Base-by-base conservation (phyloP, 2,113 vertebrate genomes). In the Chamaea fasciata region DNA sequence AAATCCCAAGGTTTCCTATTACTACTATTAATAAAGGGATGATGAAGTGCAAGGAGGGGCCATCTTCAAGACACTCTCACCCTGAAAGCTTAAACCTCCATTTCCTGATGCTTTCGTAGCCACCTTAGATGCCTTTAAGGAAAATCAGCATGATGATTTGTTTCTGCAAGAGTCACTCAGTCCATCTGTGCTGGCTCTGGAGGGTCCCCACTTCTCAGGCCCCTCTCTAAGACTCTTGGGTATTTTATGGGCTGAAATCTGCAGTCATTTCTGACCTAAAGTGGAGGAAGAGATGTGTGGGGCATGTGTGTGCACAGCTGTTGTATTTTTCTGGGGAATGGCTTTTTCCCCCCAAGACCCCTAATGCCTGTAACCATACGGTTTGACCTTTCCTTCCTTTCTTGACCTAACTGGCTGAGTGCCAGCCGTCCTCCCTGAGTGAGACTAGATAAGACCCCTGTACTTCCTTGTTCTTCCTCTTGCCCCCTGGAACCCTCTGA, bases 251-350 rank as follows among this genome's bases (percentile, higher is more conserved):
- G 41, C 35, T 78, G 69, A n/a, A 52, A 78, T 11, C 39, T 92
- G 60, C 83, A 67, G 39, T 44, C 39, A 41, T 6, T 53, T 47
- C 81, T 55, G 39, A 18, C 10, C 55, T 68, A 0, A 14, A 30
- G 3, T 9, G 31, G 30, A 30, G 22, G 39, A 57, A 39, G 60
- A 59, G 33, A 6, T 21, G 27, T 13, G 3, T 35, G 23, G 49
- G 47, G 23, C 31, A 93, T 3, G 0, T 11, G 10, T 1, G 6
- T 33, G 65, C n/a, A n/a, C n/a, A n/a, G n/a, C n/a, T 39, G 37
- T 39, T 39, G 37, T 39, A 39, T 39, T 39, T 39, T 10, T 39
- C 37, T 39, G 37, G 37, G 37, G 37, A 39, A 39, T 39, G 37
- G 37, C 10, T 39, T 39, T 10, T 39, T n/a, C n/a, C 37, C 37